A percentile compares a stretch with the other conserved stretches of the same genome.
Conservation (phyloP, 2,797 vertebrate genomes). For the Hirundo rustica region DNA sequence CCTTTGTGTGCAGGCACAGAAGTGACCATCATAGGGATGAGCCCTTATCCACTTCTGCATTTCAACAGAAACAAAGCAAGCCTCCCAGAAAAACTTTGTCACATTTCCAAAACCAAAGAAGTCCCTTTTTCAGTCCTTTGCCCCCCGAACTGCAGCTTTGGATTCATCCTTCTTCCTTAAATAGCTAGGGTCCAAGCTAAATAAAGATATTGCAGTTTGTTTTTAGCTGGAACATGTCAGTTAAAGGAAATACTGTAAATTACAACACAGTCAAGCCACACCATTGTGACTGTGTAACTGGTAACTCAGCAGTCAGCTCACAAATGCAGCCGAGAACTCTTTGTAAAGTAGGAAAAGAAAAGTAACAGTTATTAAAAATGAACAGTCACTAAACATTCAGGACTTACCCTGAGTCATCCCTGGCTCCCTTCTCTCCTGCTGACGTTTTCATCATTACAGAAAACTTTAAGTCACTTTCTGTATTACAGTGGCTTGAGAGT, state of each 20-base stretch:
- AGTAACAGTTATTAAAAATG: background rate
- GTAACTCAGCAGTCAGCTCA: background rate
- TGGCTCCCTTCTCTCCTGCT: slow-evolving; percentile 43
- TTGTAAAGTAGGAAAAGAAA: slow-evolving; percentile 21
- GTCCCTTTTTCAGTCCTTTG: background rate
- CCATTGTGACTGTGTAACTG: background rate
- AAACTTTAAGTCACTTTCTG: slow-evolving; percentile 27
- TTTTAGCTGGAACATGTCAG: background rate
- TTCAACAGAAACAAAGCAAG: background rate
- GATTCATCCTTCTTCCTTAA: background rate
- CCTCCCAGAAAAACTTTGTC: background rate
- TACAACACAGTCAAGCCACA: background rate
- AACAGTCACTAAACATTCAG: slow-evolving; percentile 22
- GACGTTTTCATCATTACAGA: slow-evolving; percentile 73
- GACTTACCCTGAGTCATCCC: slow-evolving; percentile 75
- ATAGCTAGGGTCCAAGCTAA: background rate
- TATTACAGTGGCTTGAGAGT: slow-evolving; percentile 58
- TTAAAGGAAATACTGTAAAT: background rate
- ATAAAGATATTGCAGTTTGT: background rate
- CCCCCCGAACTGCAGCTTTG: background rate
- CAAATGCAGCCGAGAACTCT: background rate
- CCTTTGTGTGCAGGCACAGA: background rate
- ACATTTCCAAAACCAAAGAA: background rate
- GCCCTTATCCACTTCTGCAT: background rate
- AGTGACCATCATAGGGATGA: fast-evolving